These are phyloP conservation scores for Scytalopus superciliaris DNA, from an alignment of 2,113 vertebrate species.

Conservation along the genomic window DNA sequence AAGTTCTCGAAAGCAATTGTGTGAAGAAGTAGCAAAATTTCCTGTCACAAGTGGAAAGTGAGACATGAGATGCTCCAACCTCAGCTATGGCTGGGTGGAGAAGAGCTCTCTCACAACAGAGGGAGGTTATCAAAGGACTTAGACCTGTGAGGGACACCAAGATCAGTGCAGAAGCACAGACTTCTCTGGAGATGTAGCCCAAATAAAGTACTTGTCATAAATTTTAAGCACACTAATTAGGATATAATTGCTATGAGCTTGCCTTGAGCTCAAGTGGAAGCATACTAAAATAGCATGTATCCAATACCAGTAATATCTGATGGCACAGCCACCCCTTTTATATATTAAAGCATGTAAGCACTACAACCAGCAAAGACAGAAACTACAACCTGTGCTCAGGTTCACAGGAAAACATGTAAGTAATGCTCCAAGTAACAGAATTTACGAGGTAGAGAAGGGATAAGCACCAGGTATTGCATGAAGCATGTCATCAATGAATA, in stretches of 20 bases:
- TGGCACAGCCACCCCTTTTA: fast-evolving
- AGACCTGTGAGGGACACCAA: background rate
- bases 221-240: background rate
- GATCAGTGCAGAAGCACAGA: background rate
- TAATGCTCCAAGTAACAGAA: background rate
- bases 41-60: background rate
- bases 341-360: background rate
- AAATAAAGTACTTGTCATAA: background rate
- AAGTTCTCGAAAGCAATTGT: background rate
- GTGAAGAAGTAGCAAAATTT: background rate
- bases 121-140: background rate
- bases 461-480: background rate
- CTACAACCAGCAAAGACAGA: background rate
- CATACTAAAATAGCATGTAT: fast-evolving
- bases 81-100: fast-evolving
- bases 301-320: background rate
- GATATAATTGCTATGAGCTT: background rate
- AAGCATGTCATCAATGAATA: background rate
- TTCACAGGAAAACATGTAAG: background rate
- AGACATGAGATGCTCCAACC: background rate
- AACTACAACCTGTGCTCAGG: background rate
- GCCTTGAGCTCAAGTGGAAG: background rate
- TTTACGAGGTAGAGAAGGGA: background rate
- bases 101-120: background rate
- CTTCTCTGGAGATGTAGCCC: background rate